phyloP scores from a whole-genome alignment of 2,797 vertebrate genomes.

The Hoplostethus atlanticus region DNA sequence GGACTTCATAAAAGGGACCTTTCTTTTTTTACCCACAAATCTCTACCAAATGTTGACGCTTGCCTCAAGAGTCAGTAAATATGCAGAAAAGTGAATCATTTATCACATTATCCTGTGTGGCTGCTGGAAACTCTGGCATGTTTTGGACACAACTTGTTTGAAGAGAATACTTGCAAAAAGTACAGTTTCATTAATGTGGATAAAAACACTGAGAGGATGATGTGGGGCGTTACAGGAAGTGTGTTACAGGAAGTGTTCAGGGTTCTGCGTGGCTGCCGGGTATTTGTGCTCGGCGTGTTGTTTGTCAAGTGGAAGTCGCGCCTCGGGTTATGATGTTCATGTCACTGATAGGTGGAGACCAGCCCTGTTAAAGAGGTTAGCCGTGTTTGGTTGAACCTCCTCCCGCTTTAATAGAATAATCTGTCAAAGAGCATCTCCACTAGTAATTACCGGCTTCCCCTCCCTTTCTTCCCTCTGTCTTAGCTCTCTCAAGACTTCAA shows the following conservation, averaged over 20 bases:
- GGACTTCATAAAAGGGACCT: constrained; percentile 65
- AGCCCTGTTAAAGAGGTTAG: constrained; percentile 77
- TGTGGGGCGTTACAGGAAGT: too few relatives aligned
- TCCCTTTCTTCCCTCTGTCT: constrained; percentile 75
- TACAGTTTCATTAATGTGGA: too few relatives aligned
- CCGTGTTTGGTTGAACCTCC: constrained; percentile 82
- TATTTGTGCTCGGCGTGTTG: constrained; percentile 52
- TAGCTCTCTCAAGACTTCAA: constrained; percentile 82
- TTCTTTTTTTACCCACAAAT: constrained; percentile 42
- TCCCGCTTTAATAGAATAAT: constrained; percentile 83
- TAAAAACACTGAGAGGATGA: too few relatives aligned
- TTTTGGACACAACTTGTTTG: background rate
- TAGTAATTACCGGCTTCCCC: constrained; percentile 83
- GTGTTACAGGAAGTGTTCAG: background rate
- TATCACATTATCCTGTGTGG: background rate
- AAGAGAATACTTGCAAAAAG: too few relatives aligned
- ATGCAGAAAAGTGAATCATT: constrained; percentile 51
- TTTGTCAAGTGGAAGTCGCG: constrained; percentile 78
- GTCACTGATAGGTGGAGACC: constrained; percentile 81
- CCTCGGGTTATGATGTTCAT: constrained; percentile 72
- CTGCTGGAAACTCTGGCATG: background rate
- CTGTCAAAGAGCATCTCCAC: constrained; percentile 81
- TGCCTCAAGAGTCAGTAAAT: constrained; percentile 35
- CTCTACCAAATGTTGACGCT: constrained; percentile 53
- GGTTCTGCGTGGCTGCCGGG: constrained; percentile 18